Base-by-base conservation (phyloP, 2,888 invertebrate genomes). In the Hyposoter didymator region DNA sequence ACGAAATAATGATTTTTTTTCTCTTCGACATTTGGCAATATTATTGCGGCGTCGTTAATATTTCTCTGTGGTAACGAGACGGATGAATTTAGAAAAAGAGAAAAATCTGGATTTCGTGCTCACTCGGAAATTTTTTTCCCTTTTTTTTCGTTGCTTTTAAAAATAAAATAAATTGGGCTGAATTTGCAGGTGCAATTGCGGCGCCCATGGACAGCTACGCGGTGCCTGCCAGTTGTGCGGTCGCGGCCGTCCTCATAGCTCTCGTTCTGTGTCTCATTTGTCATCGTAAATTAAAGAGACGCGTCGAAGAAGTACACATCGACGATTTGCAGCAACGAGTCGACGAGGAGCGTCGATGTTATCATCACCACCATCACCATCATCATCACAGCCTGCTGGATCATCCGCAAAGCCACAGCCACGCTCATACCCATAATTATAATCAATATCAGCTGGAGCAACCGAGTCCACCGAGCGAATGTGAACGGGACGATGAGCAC, bases 141-240 rank as follows among this genome's bases (percentile, higher is more conserved):
- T 43, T 22, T 0, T 49, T 22, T 19, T 17, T 17, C n/a, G 14
- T 14, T 39, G 17, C 19, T 14, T 45, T 32, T 32, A 39, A 1
- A 14, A 39, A 17, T 22, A 12, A 66, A 22, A 28, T 8, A 49
- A 35, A 14, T 28, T 6, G 19, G 32, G 17, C 62, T 39, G 47
- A 52, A 70, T 89, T 92, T 92, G 62, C 93, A 95, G 95, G 95
- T 93, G 90, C 93, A 72, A 93, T 94, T 84, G 94, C 92, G 81
- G 94, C 94, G 90, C 95, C 95, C 92, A 94, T 95, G 93, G 95
- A 95, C 94, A 95, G 95, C 95, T 95, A 95, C 95, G 94, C 94
- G 94, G 91, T 95, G 92, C 91, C 94, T 93, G 94, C 94, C 88
- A 94, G 94, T 84, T 94, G 94, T 87, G 93, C 94, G 83, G 94